A percentile compares a stretch with the other conserved stretches of the same genome.
phyloP scores from a whole-genome alignment of 92 coral and sea anemone species.

The Isaurus tuberculatus region DNA sequence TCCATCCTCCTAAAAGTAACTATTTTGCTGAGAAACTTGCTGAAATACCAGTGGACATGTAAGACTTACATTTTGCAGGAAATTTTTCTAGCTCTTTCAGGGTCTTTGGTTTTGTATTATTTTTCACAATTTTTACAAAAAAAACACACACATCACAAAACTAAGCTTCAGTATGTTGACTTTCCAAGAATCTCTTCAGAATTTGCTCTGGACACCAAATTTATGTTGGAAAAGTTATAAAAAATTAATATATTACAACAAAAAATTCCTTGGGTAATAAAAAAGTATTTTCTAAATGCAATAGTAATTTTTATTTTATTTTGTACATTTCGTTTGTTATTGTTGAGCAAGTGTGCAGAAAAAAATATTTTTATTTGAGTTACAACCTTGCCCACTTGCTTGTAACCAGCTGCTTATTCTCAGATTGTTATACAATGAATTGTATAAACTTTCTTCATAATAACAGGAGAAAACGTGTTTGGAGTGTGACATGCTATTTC shows the following conservation, averaged over 20 bases:
- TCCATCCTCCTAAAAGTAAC: conserved; percentile 27
- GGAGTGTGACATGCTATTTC: conserved; percentile 28
- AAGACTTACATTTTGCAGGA: conserved; percentile 17
- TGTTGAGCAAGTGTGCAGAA: conserved; percentile 37
- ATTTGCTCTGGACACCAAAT: conserved; percentile 30
- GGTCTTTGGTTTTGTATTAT: conserved; percentile 31
- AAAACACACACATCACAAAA: conserved; percentile 25
- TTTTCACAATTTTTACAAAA: conserved; percentile 22
- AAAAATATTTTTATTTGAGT: conserved; percentile 27
- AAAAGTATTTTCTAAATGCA: conserved; percentile 20
- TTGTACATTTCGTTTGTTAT: conserved; percentile 29
- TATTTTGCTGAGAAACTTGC: conserved; percentile 37
- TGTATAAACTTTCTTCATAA: conserved; percentile 11
- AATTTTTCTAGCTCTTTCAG: conserved; percentile 30
- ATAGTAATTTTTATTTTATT: conserved; percentile 16
- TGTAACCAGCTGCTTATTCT: conserved; percentile 34
- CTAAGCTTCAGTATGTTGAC: conserved; percentile 31
- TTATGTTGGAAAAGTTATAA: conserved; percentile 12
- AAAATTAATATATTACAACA: conserved; percentile 6
- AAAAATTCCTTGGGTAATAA: conserved; percentile 18
- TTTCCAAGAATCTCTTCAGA: conserved; percentile 31
- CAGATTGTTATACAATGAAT: conserved; percentile 32
- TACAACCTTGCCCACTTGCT: conserved; percentile 30
- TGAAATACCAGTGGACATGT: conserved; percentile 17
- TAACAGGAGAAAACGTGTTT: conserved; percentile 21